Evolutionary conservation across 2,113 vertebrate species (phyloP).

Genomic region (Nestor notabilis): DNA sequence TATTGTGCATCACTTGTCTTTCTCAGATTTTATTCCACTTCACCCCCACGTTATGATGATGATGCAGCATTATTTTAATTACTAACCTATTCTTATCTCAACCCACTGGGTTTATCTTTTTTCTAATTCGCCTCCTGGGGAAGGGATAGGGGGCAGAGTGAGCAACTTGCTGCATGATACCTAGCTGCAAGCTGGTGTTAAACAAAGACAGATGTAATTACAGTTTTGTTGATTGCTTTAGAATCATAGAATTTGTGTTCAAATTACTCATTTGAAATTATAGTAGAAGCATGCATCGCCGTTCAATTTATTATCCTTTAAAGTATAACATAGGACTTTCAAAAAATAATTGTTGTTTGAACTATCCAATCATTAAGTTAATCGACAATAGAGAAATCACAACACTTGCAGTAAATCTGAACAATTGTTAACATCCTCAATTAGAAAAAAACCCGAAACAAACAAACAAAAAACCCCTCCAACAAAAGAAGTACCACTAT

Average conservation of each 20-base stretch:
- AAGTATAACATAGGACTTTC: neutral
- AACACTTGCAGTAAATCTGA: neutral
- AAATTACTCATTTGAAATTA: neutral
- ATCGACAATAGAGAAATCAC: neutral
- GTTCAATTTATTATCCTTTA: neutral
- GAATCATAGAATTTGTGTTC: neutral
- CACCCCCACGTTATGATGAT: neutral
- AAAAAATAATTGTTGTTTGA: neutral
- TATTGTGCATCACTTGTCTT: neutral
- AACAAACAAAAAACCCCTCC: accelerated
- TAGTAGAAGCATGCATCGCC: neutral
- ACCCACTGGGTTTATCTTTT: neutral
- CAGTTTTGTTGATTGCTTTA: neutral
- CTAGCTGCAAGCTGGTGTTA: neutral
- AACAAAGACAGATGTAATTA: neutral
- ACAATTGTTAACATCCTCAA: neutral
- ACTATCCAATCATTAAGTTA: neutral
- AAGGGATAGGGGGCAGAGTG: neutral
- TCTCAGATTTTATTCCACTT: neutral
- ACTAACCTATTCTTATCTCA: neutral
- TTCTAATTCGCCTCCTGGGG: neutral
- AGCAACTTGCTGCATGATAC: neutral
- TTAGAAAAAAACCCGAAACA: neutral
- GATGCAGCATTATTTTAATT: neutral
- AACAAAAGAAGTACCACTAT: neutral